These are phyloP conservation scores for Philantomba maxwellii DNA, from an alignment of 2,113 vertebrate species.

Conservation along the genomic window DNA sequence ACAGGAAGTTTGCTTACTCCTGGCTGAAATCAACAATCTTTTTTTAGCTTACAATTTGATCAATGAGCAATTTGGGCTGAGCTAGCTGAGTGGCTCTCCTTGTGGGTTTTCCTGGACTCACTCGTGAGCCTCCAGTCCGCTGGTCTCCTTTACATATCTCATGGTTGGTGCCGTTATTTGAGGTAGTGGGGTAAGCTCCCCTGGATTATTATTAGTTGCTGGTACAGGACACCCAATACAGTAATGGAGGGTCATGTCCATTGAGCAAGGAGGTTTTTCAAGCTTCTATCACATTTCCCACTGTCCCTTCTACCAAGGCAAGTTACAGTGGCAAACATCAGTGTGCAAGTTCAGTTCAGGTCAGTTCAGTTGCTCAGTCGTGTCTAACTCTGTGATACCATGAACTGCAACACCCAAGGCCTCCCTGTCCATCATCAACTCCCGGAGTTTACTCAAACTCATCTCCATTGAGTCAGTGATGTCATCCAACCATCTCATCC, in stretches of 20 bases:
- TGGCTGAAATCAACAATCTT: not conserved
- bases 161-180: not conserved
- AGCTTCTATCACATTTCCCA: not conserved
- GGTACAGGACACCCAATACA: not conserved
- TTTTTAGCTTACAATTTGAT: not conserved
- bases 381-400: not conserved
- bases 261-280: not conserved
- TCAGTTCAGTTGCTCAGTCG: not conserved
- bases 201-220: not conserved
- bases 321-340: not conserved
- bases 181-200: rapidly evolving
- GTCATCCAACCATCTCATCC: not conserved
- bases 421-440: not conserved
- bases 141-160: not conserved
- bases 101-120: not conserved
- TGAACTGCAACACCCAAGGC: not conserved
- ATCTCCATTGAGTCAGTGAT: not conserved
- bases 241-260: not conserved
- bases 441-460: not conserved
- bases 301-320: not conserved
- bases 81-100: not conserved
- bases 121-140: rapidly evolving
- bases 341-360: not conserved
- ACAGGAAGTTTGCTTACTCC: not conserved
- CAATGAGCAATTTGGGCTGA: not conserved